Percentiles rank a stretch among this genome's conserved stretches.
Conservation (phyloP, 2,888 invertebrate genomes). For the Sacculina carcini region DNA sequence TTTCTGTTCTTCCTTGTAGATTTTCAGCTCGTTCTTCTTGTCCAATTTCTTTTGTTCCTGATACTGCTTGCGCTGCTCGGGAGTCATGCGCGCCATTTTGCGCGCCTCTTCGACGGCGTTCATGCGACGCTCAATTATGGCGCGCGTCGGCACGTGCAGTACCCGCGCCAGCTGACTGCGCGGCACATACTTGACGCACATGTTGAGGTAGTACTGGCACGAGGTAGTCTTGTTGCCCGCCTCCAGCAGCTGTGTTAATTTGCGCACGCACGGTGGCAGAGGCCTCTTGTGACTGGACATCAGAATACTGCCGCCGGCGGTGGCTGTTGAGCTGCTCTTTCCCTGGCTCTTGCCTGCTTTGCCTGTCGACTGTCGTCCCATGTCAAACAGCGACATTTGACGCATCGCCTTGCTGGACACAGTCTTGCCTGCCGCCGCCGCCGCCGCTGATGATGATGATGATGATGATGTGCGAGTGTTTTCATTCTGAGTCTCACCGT, state of each 20-base stretch:
- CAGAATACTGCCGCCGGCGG: neutral
- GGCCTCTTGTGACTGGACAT: neutral
- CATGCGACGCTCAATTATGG: neutral
- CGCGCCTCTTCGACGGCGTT: neutral
- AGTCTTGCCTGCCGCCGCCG: too few relatives aligned
- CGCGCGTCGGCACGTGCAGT: neutral
- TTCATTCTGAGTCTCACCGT: neutral
- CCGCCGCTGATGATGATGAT: too few relatives aligned
- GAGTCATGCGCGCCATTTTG: neutral
- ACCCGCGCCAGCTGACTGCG: neutral
- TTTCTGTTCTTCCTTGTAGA: conserved; percentile 2
- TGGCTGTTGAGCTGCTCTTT: too few relatives aligned
- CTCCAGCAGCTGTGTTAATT: neutral
- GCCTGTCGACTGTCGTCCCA: neutral
- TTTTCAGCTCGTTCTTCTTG: neutral
- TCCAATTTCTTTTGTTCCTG: neutral
- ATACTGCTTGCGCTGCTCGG: neutral
- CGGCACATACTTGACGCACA: neutral
- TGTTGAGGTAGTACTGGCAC: neutral
- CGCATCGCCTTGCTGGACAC: neutral
- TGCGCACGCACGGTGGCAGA: neutral
- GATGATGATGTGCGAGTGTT: neutral
- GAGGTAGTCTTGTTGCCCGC: neutral
- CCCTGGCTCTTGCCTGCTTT: too few relatives aligned
- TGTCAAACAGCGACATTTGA: neutral